phyloP scores from a whole-genome alignment of 2,113 vertebrate species.

The Sapajus apella region DNA sequence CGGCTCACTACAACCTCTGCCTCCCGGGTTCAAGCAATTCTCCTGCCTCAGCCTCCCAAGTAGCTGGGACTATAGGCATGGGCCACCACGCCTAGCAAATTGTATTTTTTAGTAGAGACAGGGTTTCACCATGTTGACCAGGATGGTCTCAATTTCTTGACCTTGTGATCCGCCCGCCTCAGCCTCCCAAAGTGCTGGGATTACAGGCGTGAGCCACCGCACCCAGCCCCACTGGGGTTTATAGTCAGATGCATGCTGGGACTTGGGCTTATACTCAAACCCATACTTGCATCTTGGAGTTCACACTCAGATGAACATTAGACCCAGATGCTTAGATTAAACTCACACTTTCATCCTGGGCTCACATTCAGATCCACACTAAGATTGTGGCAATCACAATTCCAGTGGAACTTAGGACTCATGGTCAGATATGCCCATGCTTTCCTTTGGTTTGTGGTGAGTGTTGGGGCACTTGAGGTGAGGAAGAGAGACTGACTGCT shows the following conservation, averaged over 20 bases:
- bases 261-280: neutral
- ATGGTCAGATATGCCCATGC: neutral
- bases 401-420: neutral
- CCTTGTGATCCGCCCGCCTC: too few species aligned
- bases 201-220: too few species aligned
- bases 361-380: conserved; percentile 2
- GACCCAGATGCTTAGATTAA: neutral
- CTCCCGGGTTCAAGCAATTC: too few species aligned
- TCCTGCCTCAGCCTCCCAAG: too few species aligned
- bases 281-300: neutral
- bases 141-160: too few species aligned
- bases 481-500: neutral
- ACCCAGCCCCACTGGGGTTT: neutral
- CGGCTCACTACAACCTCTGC: too few species aligned
- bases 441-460: neutral
- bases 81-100: too few species aligned
- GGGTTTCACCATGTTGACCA: too few species aligned
- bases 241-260: neutral
- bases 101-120: too few species aligned
- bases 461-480: neutral
- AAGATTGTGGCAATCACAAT: neutral
- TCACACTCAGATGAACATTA: neutral
- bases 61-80: too few species aligned
- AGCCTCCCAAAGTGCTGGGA: too few species aligned
- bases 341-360: neutral